Conservation (phyloP, 2,888 invertebrate species). For the Dolichopus griseipennis region DNA sequence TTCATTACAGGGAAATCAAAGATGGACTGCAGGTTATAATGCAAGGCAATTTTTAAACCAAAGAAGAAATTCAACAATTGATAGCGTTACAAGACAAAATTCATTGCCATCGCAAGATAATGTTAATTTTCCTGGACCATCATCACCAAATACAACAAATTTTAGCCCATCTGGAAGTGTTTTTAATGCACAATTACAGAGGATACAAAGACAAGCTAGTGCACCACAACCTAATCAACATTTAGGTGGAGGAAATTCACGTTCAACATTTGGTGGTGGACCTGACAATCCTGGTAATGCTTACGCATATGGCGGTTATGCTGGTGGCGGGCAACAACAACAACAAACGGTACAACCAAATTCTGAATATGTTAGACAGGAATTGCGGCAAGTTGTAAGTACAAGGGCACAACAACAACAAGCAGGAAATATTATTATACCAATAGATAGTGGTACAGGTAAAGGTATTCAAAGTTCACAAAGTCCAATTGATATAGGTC, state of each 20-base stretch:
- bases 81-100: slow-evolving; percentile 39
- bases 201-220: slow-evolving; percentile 41
- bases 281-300: not conserved
- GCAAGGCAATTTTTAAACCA: slow-evolving; percentile 38
- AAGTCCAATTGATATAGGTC: slow-evolving; percentile 36
- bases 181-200: slow-evolving; percentile 38
- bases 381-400: slow-evolving; percentile 79
- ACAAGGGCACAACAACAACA: slow-evolving; percentile 58
- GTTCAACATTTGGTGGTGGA: slow-evolving; percentile 40
- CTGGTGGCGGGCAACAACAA: slow-evolving; percentile 30
- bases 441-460: slow-evolving; percentile 29
- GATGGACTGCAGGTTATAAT: slow-evolving; percentile 29
- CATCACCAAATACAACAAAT: slow-evolving; percentile 35
- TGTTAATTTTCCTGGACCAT: slow-evolving; percentile 31
- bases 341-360: slow-evolving; percentile 46
- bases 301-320: not conserved
- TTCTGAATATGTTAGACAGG: slow-evolving; percentile 87
- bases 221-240: slow-evolving; percentile 43
- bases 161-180: slow-evolving; percentile 33
- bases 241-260: slow-evolving; percentile 36
- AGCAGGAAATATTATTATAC: slow-evolving; percentile 27
- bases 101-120: slow-evolving; percentile 32
- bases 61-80: slow-evolving; percentile 38
- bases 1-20: slow-evolving; percentile 25
- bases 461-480: slow-evolving; percentile 33